These are phyloP conservation scores for Temnothorax nylanderi DNA, from an alignment of 1,140 invertebrate genomes.

Conservation along the genomic window DNA sequence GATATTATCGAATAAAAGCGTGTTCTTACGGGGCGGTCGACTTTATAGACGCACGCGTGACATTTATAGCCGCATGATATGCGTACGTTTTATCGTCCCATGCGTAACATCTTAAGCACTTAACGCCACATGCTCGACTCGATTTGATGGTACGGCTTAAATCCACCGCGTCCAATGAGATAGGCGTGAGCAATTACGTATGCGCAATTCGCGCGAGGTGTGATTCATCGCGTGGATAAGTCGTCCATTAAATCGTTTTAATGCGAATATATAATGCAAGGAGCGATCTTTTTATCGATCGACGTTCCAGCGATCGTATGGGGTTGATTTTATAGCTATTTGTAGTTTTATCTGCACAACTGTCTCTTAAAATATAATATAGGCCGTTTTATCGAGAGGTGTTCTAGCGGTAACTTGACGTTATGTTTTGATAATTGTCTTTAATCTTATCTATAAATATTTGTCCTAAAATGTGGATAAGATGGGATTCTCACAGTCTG, in stretches of 20 bases:
- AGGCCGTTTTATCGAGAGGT: not conserved
- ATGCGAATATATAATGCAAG: not conserved
- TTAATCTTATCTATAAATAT: not conserved
- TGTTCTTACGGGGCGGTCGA: slow-evolving; percentile 17
- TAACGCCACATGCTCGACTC: slow-evolving; percentile 28
- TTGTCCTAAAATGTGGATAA: not conserved
- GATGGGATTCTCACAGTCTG: not conserved
- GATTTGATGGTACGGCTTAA: slow-evolving; percentile 36
- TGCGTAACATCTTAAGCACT: slow-evolving; percentile 45
- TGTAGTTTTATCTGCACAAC: not conserved
- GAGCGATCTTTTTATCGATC: slow-evolving; percentile 2
- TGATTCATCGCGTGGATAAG: slow-evolving; percentile 8
- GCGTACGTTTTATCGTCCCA: slow-evolving; percentile 30
- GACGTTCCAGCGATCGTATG: not conserved
- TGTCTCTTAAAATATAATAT: not conserved
- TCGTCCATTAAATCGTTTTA: slow-evolving; percentile 17
- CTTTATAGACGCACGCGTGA: slow-evolving; percentile 47
- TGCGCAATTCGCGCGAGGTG: not conserved
- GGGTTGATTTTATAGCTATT: slow-evolving; percentile 10
- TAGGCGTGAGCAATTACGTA: not conserved
- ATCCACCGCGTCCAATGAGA: not conserved
- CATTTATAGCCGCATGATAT: slow-evolving; percentile 37
- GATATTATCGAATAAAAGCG: slow-evolving; percentile 40
- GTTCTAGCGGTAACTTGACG: not conserved
- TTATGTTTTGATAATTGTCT: not conserved